Conservation (phyloP, 1,140 invertebrate species). For the Caerostris darwini region DNA sequence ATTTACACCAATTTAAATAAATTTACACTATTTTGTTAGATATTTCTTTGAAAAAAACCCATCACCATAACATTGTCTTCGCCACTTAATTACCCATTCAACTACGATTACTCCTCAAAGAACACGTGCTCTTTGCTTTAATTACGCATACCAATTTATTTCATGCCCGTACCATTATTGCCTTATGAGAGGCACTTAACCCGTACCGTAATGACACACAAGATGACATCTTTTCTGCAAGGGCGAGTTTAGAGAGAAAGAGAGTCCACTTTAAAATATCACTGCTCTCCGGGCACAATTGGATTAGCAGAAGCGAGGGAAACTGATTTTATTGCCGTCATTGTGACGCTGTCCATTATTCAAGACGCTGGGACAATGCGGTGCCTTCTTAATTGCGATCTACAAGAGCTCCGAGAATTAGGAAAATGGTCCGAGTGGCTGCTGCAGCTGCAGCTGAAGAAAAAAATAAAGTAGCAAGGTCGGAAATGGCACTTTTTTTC, state of each 20-base stretch:
- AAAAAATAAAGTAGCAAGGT: background rate
- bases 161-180: too few relatives aligned
- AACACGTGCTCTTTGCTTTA: too few relatives aligned
- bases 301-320: background rate
- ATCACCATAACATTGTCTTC: too few relatives aligned
- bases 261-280: conserved; percentile 12
- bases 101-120: too few relatives aligned
- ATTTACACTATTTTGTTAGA: too few relatives aligned
- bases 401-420: background rate
- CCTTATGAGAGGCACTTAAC: too few relatives aligned
- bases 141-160: too few relatives aligned
- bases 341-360: background rate
- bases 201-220: background rate
- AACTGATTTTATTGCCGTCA: conserved; percentile 6
- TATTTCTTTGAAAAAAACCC: too few relatives aligned
- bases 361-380: background rate
- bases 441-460: background rate
- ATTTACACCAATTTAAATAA: too few relatives aligned
- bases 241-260: background rate
- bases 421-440: background rate
- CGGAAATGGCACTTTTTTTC: background rate
- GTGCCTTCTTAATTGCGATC: background rate
- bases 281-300: background rate
- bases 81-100: too few relatives aligned
- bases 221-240: background rate